Evolutionary conservation across 2,113 vertebrate genomes (phyloP), one percentile per base, ranked within the genome.

Genomic region (Corythornis cristatus): DNA sequence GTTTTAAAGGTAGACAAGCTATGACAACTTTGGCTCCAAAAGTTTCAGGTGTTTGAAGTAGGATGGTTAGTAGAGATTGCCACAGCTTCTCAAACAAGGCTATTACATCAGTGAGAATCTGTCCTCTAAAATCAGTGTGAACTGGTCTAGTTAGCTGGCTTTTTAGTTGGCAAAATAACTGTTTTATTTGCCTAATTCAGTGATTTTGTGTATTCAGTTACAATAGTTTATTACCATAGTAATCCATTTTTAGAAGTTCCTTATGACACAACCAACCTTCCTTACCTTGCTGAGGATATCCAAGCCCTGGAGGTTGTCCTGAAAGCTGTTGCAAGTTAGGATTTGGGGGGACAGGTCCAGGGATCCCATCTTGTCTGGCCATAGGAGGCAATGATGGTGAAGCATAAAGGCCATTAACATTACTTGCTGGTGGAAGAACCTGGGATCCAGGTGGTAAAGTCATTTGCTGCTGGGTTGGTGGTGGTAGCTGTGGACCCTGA

Each of bases 271-370:
- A 83, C 14, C 17, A 51, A 12, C 35, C 22, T 10, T n/a, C 74
- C 94, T 89, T 98, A 99, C 99, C 98, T 96, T 97, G 97, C 96
- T 98, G 99, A 26, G 98, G 98, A 92, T 98, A 99, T 22, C 98
- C 98, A 80, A 96, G 46, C 40, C 97, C 98, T 88, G 97, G 90
- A 31, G 73, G 80, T 82, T 98, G 97, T 80, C 98, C 98, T 6
- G 97, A 92, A n/a, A 97, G 96, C 17, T 98, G 97, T 0, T 98
- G 98, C 78, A 98, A 97, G 81, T 97, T 98, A 51, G 97, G 91
- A 31, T 95, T 96, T 3, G 97, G 66, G 45, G 97, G 95, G 33
- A 93, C 88, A 14, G 98, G 90, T 5, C 98, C 98, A 73, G 98
- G 66, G 35, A 98, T 97, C 14, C 97, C 97, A 35, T 97, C 96